Evolutionary conservation across 2,888 invertebrate species (phyloP).

Genomic region (Agrotis clavis): DNA sequence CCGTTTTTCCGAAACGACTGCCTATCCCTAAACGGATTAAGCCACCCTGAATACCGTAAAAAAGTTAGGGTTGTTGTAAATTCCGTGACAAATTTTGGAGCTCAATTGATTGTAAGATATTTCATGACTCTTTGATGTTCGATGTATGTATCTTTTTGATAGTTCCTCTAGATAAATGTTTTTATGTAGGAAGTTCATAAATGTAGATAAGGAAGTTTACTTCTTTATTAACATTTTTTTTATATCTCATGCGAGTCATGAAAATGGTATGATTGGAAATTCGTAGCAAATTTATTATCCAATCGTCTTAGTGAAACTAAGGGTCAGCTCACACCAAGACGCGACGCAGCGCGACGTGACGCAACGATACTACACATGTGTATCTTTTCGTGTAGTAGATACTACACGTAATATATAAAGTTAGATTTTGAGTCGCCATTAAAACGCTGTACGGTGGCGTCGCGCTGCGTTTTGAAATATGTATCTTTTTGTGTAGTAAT

Average conservation of each 20-base stretch:
- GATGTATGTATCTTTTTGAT: slow-evolving; percentile 32
- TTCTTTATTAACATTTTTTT: slow-evolving; percentile 13
- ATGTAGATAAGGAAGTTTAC: slow-evolving; percentile 15
- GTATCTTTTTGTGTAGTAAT: too few species aligned
- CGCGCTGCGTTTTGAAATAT: too few species aligned
- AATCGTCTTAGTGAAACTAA: neutral
- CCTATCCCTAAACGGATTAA: slow-evolving; percentile 61
- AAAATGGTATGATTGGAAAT: neutral
- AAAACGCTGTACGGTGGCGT: too few species aligned
- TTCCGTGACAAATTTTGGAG: slow-evolving; percentile 62
- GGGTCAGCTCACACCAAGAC: too few species aligned
- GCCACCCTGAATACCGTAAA: slow-evolving; percentile 61
- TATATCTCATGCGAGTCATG: neutral
- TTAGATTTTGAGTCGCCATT: too few species aligned
- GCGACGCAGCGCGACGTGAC: too few species aligned
- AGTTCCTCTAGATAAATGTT: slow-evolving; percentile 17
- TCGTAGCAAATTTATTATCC: neutral
- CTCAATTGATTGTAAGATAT: slow-evolving; percentile 67
- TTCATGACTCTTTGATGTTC: slow-evolving; percentile 57
- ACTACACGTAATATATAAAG: too few species aligned
- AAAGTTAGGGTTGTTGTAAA: slow-evolving; percentile 62
- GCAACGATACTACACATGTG: too few species aligned
- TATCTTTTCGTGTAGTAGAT: too few species aligned
- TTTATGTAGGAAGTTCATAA: slow-evolving; percentile 31
- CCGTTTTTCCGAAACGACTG: slow-evolving; percentile 28